A percentile compares a stretch with the other conserved stretches of the same genome.
Evolutionary conservation across 2,113 vertebrate genomes (phyloP).

Genomic region (Rattus norvegicus): DNA sequence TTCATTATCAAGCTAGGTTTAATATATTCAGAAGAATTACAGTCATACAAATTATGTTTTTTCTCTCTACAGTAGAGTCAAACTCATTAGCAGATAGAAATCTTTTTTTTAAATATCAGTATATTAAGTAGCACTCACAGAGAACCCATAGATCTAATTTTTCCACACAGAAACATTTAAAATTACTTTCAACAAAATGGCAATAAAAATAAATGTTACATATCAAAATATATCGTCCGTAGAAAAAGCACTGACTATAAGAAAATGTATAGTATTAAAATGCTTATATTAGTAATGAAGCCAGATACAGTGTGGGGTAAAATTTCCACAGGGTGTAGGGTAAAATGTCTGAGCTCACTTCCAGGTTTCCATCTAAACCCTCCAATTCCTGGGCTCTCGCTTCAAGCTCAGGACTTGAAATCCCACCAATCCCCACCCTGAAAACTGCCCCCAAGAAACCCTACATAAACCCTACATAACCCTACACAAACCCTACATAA

Average conservation of each 20-base stretch:
- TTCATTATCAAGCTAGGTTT: not conserved
- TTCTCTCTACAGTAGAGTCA: not conserved
- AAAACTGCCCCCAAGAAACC: not conserved
- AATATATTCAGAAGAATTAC: conserved; percentile 7
- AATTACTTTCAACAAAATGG: conserved; percentile 50
- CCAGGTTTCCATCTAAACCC: not conserved
- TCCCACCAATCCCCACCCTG: not conserved
- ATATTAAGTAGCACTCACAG: conserved; percentile 1
- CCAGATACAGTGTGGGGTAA: not conserved
- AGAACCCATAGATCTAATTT: not conserved
- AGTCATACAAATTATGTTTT: not conserved
- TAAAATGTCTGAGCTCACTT: not conserved
- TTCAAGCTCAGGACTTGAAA: not conserved
- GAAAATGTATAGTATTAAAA: conserved; percentile 6
- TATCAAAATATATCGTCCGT: not conserved
- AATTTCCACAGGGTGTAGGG: not conserved
- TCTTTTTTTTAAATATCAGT: not conserved
- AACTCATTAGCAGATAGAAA: not conserved
- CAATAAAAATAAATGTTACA: not conserved
- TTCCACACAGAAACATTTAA: conserved; percentile 22
- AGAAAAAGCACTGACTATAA: conserved; percentile 1
- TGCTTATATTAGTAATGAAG: not conserved
- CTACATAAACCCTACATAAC: not conserved
- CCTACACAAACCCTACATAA: not conserved
- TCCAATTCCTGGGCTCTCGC: not conserved